Evolutionary conservation across 2,888 invertebrate species (phyloP).

Genomic region (Trisateles emortualis): DNA sequence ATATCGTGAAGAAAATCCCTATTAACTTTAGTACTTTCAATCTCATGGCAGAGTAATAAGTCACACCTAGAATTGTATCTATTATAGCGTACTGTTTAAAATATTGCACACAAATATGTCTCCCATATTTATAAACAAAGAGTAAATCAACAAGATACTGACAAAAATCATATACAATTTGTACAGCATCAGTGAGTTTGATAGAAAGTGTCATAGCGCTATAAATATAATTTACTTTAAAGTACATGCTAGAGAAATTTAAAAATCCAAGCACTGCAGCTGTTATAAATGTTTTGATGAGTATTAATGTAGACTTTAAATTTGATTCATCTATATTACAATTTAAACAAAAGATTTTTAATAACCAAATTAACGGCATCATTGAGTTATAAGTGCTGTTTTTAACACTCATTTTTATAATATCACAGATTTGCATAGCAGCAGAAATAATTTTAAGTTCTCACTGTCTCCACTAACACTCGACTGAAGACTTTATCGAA

Average conservation of each 20-base stretch:
- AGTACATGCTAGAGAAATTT: constrained; percentile 55
- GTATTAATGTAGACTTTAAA: constrained; percentile 19
- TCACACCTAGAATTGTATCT: constrained; percentile 59
- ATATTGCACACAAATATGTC: constrained; percentile 60
- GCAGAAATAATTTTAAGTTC: neutral
- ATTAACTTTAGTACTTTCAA: constrained; percentile 53
- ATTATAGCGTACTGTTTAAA: constrained; percentile 64
- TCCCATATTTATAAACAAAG: constrained; percentile 66
- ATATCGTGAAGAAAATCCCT: constrained; percentile 52
- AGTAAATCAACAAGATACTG: constrained; percentile 69
- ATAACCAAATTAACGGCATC: constrained; percentile 52
- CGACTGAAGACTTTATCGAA: neutral
- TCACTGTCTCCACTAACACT: neutral
- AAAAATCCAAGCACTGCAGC: constrained; percentile 50
- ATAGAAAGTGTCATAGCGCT: constrained; percentile 55
- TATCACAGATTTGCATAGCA: constrained; percentile 36
- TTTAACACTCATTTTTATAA: constrained; percentile 9
- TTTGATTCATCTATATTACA: constrained; percentile 38
- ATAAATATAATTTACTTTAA: constrained; percentile 59
- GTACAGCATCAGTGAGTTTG: constrained; percentile 63
- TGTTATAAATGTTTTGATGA: constrained; percentile 40
- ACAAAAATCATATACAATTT: constrained; percentile 63
- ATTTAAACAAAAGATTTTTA: constrained; percentile 63
- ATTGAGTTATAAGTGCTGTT: constrained; percentile 45
- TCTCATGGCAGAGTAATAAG: constrained; percentile 50